Percentiles rank a stretch among this genome's conserved stretches.
Evolutionary conservation across 2,888 invertebrate genomes (phyloP).

Genomic region (Aporophyla nigra): DNA sequence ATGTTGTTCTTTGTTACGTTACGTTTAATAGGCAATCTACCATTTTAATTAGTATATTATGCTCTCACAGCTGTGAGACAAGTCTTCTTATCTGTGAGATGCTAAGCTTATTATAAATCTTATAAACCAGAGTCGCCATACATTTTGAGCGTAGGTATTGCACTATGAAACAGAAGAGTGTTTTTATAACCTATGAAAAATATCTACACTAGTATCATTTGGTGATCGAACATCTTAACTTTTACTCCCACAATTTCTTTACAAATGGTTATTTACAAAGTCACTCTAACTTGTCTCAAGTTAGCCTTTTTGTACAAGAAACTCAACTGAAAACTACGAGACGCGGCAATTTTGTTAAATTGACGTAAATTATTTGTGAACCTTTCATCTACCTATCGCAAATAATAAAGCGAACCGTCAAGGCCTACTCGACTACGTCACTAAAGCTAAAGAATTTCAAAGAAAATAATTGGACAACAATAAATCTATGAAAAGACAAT

Average conservation of each 20-base stretch:
- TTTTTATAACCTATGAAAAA: too few species aligned
- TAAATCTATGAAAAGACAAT: slow-evolving; percentile 27
- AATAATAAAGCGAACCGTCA: slow-evolving; percentile 18
- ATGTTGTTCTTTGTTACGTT: background rate
- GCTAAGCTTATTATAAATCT: too few species aligned
- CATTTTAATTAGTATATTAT: background rate
- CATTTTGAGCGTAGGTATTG: too few species aligned
- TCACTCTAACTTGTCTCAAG: background rate
- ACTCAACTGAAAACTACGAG: slow-evolving; percentile 27
- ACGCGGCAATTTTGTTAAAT: slow-evolving; percentile 12
- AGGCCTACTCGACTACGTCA: slow-evolving; percentile 9
- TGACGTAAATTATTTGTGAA: slow-evolving; percentile 24
- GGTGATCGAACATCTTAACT: background rate
- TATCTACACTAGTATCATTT: too few species aligned
- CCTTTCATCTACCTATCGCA: slow-evolving; percentile 13
- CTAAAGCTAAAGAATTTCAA: slow-evolving; percentile 3
- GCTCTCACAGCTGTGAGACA: background rate
- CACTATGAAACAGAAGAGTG: too few species aligned
- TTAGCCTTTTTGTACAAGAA: background rate
- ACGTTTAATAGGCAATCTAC: background rate
- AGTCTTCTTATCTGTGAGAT: background rate
- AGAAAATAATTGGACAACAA: slow-evolving; percentile 42
- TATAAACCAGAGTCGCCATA: background rate
- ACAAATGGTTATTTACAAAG: background rate
- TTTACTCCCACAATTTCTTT: background rate